Evolutionary conservation across 2,888 invertebrate genomes (phyloP).

Genomic region (Drosophila pullipes): DNA sequence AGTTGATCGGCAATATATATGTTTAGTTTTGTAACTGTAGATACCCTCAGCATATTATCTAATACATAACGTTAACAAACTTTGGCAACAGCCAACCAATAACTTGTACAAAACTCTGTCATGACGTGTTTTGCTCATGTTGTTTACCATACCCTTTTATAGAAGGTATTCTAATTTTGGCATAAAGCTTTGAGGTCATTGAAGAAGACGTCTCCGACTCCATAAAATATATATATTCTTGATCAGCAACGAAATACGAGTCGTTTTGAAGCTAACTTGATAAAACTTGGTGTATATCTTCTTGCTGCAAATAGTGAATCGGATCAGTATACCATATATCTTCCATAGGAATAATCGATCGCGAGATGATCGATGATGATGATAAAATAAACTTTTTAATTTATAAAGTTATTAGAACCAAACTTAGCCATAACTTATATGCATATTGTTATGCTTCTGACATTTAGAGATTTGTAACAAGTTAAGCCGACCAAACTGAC

Average conservation of each 20-base stretch:
- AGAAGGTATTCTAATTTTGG: neutral
- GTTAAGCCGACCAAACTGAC: neutral
- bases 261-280: neutral
- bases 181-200: neutral
- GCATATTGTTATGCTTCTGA: too few relatives aligned
- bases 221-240: neutral
- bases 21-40: neutral
- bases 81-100: neutral
- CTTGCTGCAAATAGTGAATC: neutral
- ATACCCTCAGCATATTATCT: neutral
- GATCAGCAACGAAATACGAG: neutral
- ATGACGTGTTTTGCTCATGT: neutral
- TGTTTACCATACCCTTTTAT: neutral
- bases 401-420: too few relatives aligned
- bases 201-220: fast-evolving
- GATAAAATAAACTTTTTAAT: too few relatives aligned
- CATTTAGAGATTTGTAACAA: too few relatives aligned
- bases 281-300: neutral
- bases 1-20: neutral
- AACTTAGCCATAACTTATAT: too few relatives aligned
- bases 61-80: neutral
- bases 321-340: neutral
- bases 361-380: too few relatives aligned
- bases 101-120: neutral
- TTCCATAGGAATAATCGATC: too few relatives aligned